Conservation (phyloP, 2,888 invertebrate genomes). For the Trisateles emortualis region DNA sequence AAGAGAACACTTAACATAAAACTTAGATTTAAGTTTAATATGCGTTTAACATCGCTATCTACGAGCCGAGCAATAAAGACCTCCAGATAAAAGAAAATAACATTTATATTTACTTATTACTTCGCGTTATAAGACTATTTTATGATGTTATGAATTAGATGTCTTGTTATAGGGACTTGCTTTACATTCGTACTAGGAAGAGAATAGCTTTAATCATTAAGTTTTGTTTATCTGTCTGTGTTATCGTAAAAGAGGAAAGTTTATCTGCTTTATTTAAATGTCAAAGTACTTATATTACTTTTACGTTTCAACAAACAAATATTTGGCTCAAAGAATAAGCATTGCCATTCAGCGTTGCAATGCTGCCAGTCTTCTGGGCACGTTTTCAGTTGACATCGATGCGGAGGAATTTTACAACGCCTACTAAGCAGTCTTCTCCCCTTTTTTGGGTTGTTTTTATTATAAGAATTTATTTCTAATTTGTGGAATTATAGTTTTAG, state of each 20-base stretch:
- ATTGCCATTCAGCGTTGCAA: no score
- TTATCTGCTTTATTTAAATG: no score
- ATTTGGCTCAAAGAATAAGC: no score
- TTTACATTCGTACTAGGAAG: neutral
- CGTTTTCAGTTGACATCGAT: no score
- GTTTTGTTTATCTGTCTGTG: neutral
- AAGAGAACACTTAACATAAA: slow-evolving; percentile 3
- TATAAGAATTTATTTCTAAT: no score
- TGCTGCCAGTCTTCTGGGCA: no score
- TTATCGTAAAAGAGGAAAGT: no score
- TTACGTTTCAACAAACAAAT: no score
- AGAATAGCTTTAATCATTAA: neutral
- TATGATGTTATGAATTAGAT: neutral
- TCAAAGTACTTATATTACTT: neutral
- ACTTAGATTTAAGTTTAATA: slow-evolving; percentile 3
- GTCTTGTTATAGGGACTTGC: neutral
- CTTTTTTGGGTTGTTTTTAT: no score
- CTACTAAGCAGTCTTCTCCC: no score
- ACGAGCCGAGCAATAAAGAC: neutral
- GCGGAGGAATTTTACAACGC: no score
- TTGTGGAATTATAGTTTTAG: no score
- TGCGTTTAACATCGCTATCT: slow-evolving; percentile 3
- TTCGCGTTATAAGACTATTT: neutral
- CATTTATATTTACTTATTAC: slow-evolving; percentile 1
- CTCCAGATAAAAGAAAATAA: slow-evolving; percentile 3